Conservation (phyloP, 2,888 invertebrate species). For the Athalia rosae region DNA sequence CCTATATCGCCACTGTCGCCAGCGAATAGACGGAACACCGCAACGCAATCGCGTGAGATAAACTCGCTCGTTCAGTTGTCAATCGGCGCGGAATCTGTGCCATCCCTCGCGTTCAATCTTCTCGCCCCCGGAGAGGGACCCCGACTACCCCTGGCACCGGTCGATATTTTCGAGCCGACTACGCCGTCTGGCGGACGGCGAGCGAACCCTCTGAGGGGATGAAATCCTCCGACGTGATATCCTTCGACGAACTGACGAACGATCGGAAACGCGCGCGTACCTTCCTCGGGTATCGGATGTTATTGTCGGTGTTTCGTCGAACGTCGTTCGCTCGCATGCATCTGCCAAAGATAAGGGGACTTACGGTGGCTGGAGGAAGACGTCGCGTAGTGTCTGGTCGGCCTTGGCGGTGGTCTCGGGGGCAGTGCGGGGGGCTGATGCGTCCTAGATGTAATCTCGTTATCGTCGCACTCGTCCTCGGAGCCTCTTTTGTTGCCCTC, state of each 20-base stretch:
- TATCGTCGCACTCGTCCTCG: constrained; percentile 64
- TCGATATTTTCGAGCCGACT: constrained; percentile 29
- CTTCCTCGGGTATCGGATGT: no score
- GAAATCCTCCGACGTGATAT: no score
- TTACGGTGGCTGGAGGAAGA: constrained; percentile 65
- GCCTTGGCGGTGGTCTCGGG: constrained; percentile 70
- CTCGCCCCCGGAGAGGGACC: neutral
- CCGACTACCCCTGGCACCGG: neutral
- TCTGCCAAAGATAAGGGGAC: constrained; percentile 48
- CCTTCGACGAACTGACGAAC: no score
- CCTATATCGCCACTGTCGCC: neutral
- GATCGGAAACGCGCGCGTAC: no score
- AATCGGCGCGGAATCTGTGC: constrained; percentile 32
- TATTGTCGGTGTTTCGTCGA: no score
- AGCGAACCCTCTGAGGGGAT: neutral
- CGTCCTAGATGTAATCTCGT: constrained; percentile 65
- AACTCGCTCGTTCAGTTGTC: constrained; percentile 36
- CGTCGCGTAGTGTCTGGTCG: constrained; percentile 67
- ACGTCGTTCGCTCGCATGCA: no score
- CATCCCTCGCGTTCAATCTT: constrained; percentile 40
- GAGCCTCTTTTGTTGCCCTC: constrained; percentile 55
- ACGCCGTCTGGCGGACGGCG: constrained; percentile 8
- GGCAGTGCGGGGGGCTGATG: constrained; percentile 71
- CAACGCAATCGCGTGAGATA: neutral
- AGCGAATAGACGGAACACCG: neutral